Percentiles rank a stretch among this genome's conserved stretches.
Conservation (phyloP, 1,140 invertebrate genomes). For the Drosophila tani region DNA sequence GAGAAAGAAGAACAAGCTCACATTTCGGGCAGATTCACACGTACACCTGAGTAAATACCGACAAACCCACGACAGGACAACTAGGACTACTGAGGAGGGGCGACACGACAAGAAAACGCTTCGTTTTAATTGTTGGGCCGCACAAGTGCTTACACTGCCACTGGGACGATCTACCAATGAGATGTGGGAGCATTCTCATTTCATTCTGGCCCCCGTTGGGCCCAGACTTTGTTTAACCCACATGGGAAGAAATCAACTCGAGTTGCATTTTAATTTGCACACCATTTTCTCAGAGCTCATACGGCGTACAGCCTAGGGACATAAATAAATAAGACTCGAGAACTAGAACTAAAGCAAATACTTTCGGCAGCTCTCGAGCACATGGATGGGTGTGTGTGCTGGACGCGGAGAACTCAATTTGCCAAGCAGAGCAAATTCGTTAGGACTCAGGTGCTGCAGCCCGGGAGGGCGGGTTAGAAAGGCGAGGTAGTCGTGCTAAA, state of each 20-base stretch:
- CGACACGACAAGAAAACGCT: constrained; percentile 35
- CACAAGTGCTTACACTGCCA: constrained; percentile 65
- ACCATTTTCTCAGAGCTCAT: constrained; percentile 48
- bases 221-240: constrained; percentile 74
- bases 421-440: constrained; percentile 35
- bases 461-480: not conserved
- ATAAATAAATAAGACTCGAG: constrained; percentile 72
- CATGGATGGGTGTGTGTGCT: not conserved
- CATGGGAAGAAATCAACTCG: constrained; percentile 59
- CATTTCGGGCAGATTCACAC: constrained; percentile 64
- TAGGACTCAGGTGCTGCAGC: constrained; percentile 11
- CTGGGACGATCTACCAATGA: constrained; percentile 22
- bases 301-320: constrained; percentile 22
- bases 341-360: constrained; percentile 68
- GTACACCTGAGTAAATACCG: constrained; percentile 66
- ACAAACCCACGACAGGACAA: constrained; percentile 46
- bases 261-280: constrained; percentile 79
- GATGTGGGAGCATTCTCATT: constrained; percentile 37
- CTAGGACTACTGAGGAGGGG: not conserved
- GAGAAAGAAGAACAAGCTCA: constrained; percentile 40
- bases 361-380: constrained; percentile 20
- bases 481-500: constrained; percentile 53
- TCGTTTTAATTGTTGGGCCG: constrained; percentile 77
- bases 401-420: constrained; percentile 28
- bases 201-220: constrained; percentile 49